These are phyloP conservation scores for Dione vanillae DNA, from an alignment of 2,888 invertebrate genomes.

Conservation along the genomic window DNA sequence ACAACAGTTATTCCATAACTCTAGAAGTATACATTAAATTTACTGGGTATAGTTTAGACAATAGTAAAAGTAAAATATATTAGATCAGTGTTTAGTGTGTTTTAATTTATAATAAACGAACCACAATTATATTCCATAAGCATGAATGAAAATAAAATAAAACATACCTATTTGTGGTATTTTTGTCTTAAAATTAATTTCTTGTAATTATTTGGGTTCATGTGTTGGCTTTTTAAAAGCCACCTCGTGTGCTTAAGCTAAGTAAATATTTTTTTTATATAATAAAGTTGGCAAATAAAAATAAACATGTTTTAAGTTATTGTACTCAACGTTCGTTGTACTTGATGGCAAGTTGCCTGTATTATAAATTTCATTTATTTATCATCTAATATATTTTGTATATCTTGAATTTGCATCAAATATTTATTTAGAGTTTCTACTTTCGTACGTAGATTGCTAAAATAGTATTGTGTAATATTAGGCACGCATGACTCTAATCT, in stretches of 20 bases:
- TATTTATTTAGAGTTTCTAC: conserved; percentile 22
- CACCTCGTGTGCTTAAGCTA: conserved; percentile 25
- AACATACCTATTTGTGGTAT: conserved; percentile 26
- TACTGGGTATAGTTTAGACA: conserved; percentile 54
- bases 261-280: background rate
- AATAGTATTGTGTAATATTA: conserved; percentile 58
- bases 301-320: conserved; percentile 27
- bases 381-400: conserved; percentile 18
- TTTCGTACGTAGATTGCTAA: conserved; percentile 26
- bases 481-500: conserved; percentile 81
- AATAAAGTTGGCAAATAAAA: background rate
- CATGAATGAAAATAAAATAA: conserved; percentile 17
- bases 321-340: conserved; percentile 51
- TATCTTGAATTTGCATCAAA: conserved; percentile 14
- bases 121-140: conserved; percentile 23
- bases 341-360: conserved; percentile 39
- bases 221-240: conserved; percentile 37
- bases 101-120: conserved; percentile 31
- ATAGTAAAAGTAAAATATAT: conserved; percentile 44
- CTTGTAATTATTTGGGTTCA: conserved; percentile 37
- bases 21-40: conserved; percentile 56
- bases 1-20: conserved; percentile 77
- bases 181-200: conserved; percentile 22
- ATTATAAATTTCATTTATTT: conserved; percentile 17
- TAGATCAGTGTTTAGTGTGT: conserved; percentile 65